phyloP scores from a whole-genome alignment of 1,140 invertebrate genomes.

The Rhagoletis pomonella region DNA sequence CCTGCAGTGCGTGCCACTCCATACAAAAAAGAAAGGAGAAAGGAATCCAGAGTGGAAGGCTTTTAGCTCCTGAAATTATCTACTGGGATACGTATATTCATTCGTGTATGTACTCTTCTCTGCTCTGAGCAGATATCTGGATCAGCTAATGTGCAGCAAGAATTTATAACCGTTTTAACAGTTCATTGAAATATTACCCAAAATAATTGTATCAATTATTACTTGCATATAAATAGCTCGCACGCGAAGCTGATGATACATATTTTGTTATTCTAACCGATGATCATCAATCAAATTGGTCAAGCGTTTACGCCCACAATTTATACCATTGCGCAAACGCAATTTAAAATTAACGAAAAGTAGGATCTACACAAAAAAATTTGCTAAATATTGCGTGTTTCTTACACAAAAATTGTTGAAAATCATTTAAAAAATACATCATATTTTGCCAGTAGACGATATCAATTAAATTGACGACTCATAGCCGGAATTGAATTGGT shows the following conservation, averaged over 20 bases:
- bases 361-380: background rate
- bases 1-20: too few relatives aligned
- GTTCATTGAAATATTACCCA: background rate
- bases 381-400: background rate
- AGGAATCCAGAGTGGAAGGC: too few relatives aligned
- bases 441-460: background rate
- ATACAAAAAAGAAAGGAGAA: too few relatives aligned
- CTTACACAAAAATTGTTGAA: background rate
- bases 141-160: too few relatives aligned
- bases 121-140: too few relatives aligned
- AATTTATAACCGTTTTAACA: background rate
- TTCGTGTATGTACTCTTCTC: too few relatives aligned
- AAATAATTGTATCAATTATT: constrained; percentile 15
- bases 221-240: background rate
- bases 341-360: background rate
- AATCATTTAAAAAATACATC: background rate
- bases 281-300: constrained; percentile 50
- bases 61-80: too few relatives aligned
- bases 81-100: too few relatives aligned
- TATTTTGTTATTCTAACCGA: background rate
- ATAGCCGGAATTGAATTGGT: background rate
- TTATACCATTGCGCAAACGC: background rate
- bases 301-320: constrained; percentile 32
- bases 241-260: constrained; percentile 18
- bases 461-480: background rate